Conservation (phyloP, 1,140 invertebrate genomes). For the Cherax quadricarinatus region DNA sequence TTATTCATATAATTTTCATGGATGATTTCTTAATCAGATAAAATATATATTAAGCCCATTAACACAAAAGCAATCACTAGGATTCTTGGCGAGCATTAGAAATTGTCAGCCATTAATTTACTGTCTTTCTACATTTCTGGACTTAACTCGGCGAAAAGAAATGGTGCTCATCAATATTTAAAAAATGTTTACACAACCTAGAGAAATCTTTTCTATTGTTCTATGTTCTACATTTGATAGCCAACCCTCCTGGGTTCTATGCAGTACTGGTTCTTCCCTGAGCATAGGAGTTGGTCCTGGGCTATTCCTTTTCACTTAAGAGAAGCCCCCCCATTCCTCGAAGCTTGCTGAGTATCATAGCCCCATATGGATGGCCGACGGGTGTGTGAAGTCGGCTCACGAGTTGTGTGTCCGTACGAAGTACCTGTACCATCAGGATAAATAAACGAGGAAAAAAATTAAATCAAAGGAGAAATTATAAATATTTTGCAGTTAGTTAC, state of each 20-base stretch:
- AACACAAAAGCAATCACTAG: no score
- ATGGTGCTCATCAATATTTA: no score
- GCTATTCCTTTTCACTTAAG: conserved; percentile 83
- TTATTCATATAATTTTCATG: no score
- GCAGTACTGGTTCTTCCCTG: conserved; percentile 93
- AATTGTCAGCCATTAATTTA: no score
- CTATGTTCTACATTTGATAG: background rate
- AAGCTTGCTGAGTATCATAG: conserved; percentile 80
- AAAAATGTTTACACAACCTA: no score
- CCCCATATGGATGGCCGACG: conserved; percentile 83
- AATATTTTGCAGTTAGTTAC: background rate
- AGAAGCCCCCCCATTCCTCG: conserved; percentile 91
- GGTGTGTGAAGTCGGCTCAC: conserved; percentile 44
- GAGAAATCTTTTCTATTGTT: background rate
- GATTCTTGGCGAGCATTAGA: no score
- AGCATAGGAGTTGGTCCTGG: conserved; percentile 85
- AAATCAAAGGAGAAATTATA: conserved; percentile 15
- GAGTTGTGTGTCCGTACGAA: conserved; percentile 50
- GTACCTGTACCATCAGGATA: conserved; percentile 41
- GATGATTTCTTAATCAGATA: no score
- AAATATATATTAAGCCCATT: no score
- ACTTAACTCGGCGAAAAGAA: no score
- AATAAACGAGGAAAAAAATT: conserved; percentile 60
- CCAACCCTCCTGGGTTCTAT: conserved; percentile 65
- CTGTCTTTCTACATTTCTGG: no score